A percentile compares a stretch with the other conserved stretches of the same genome.
Conservation (phyloP, 2,113 vertebrate species). For the Myrmophylax atrothorax region DNA sequence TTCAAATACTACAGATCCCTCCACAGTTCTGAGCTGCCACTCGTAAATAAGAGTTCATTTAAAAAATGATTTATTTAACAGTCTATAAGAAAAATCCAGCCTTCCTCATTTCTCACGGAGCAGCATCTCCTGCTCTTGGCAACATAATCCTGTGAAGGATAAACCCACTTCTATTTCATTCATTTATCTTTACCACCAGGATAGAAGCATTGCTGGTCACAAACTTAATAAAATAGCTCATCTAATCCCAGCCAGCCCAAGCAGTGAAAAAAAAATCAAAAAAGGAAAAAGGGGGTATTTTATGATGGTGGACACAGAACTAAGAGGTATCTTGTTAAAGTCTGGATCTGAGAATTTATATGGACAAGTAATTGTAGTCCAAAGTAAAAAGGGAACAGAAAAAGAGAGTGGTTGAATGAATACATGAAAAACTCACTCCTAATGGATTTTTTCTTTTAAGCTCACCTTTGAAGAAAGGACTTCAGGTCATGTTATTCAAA, state of each 20-base stretch:
- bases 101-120: not conserved
- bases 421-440: not conserved
- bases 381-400: not conserved
- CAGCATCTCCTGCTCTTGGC: not conserved
- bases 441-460: not conserved
- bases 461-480: not conserved
- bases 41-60: constrained; percentile 4
- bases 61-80: not conserved
- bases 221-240: constrained; percentile 4
- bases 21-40: not conserved
- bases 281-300: not conserved
- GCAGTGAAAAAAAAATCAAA: not conserved
- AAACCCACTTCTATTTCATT: not conserved
- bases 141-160: not conserved
- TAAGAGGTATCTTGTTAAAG: not conserved
- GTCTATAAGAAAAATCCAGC: not conserved
- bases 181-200: constrained; percentile 3
- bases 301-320: not conserved
- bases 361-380: not conserved
- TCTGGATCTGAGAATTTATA: not conserved
- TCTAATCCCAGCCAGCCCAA: not conserved
- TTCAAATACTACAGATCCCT: not conserved
- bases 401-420: not conserved
- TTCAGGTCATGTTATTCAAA: not conserved
- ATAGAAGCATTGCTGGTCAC: not conserved